These are phyloP conservation scores for Phyllotis vaccarum DNA, from an alignment of 2,797 vertebrate species.

Conservation along the genomic window DNA sequence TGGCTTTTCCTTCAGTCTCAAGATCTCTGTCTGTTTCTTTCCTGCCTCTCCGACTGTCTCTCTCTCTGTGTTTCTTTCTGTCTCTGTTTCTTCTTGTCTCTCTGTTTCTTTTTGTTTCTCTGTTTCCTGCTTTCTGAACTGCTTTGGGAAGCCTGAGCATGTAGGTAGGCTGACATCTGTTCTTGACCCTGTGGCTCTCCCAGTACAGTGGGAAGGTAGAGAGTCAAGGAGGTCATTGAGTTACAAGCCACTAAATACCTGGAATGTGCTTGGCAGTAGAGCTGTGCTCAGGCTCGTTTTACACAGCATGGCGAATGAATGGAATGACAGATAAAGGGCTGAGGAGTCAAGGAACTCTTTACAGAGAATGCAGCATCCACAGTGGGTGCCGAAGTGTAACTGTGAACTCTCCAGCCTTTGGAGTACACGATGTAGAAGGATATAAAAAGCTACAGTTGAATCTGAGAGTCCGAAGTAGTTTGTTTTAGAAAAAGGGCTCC, in stretches of 20 bases:
- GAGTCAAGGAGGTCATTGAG: not conserved
- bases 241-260: not conserved
- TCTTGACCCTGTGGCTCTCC: constrained; percentile 12
- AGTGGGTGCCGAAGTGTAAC: not conserved
- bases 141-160: not conserved
- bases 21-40: not conserved
- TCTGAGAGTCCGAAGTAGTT: not conserved
- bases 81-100: not conserved
- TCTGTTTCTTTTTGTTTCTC: fast-evolving
- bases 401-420: not conserved
- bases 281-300: not conserved
- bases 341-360: not conserved
- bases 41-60: not conserved
- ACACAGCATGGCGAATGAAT: not conserved
- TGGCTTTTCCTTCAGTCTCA: constrained; percentile 17
- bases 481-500: not conserved
- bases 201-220: not conserved
- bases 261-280: not conserved
- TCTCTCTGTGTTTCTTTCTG: not conserved
- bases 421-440: not conserved
- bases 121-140: not conserved
- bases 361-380: not conserved
- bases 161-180: not conserved
- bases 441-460: not conserved
- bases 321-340: not conserved